These are phyloP conservation scores for Montipora foliosa DNA, from an alignment of 64 coral and sea anemone species.

Conservation along the genomic window DNA sequence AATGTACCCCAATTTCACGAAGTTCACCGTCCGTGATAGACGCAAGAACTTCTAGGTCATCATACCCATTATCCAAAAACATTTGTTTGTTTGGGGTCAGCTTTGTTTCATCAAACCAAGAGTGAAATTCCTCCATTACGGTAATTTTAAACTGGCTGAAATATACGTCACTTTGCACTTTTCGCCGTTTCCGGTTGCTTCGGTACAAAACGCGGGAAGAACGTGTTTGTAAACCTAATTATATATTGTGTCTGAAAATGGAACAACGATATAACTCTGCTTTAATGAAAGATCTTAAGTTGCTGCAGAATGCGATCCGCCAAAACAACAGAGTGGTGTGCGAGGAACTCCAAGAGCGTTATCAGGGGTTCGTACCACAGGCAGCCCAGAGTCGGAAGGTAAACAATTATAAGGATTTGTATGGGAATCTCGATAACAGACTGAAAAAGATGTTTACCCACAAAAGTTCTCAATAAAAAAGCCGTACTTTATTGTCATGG, in stretches of 20 bases:
- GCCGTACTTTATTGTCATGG: too few species aligned
- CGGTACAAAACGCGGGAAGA: not conserved
- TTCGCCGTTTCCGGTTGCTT: too few species aligned
- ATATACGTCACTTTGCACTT: too few species aligned
- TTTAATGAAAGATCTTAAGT: not conserved
- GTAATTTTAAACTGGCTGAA: too few species aligned
- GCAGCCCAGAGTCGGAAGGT: too few species aligned
- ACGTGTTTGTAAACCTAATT: not conserved
- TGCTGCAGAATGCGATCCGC: not conserved
- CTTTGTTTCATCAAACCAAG: not conserved
- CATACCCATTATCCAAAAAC: not conserved
- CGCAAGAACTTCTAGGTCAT: not conserved
- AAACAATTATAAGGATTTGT: too few species aligned
- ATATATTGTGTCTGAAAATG: not conserved
- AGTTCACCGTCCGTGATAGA: too few species aligned
- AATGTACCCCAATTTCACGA: too few species aligned
- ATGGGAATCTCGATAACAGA: too few species aligned
- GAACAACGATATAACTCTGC: not conserved
- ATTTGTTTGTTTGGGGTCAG: not conserved
- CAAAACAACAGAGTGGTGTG: not conserved
- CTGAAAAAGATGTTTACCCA: too few species aligned
- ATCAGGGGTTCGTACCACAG: too few species aligned
- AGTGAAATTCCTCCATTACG: not conserved
- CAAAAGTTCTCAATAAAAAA: too few species aligned
- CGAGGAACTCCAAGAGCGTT: not conserved